A percentile compares a stretch with the other conserved stretches of the same genome.
Conservation (phyloP, 1,140 invertebrate species). For the Dryas iulia region DNA sequence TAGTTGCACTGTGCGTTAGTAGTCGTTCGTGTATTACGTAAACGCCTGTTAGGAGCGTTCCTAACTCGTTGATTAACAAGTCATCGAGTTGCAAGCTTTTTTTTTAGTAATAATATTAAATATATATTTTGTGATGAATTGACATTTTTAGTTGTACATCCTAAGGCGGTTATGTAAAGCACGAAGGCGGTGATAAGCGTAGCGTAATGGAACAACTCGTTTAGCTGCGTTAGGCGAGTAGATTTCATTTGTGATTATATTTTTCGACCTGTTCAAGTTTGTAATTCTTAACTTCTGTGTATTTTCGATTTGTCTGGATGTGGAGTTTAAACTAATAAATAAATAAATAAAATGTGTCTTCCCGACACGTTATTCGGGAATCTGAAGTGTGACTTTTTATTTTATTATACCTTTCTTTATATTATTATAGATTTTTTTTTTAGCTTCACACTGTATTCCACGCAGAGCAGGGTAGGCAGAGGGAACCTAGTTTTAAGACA, state of each 20-base stretch:
- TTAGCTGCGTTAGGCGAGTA: constrained; percentile 52
- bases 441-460: too few relatives aligned
- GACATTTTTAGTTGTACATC: neutral
- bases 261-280: constrained; percentile 66
- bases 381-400: constrained; percentile 48
- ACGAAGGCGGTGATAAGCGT: constrained; percentile 39
- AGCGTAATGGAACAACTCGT: constrained; percentile 40
- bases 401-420: too few relatives aligned
- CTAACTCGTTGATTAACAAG: too few relatives aligned
- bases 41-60: too few relatives aligned
- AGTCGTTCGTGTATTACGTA: constrained; percentile 13
- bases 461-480: too few relatives aligned
- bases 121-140: neutral
- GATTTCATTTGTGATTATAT: constrained; percentile 63
- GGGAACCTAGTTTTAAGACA: too few relatives aligned
- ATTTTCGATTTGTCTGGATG: constrained; percentile 72
- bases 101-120: neutral
- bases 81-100: neutral
- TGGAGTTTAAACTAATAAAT: constrained; percentile 76
- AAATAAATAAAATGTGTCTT: constrained; percentile 66
- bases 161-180: neutral
- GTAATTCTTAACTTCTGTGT: constrained; percentile 60
- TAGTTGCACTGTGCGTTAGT: constrained; percentile 73
- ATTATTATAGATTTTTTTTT: too few relatives aligned
- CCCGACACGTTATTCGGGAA: constrained; percentile 51